Percentiles rank a stretch among this genome's conserved stretches.
Evolutionary conservation across 2,888 invertebrate genomes (phyloP).

Genomic region (Junonia oenone): DNA sequence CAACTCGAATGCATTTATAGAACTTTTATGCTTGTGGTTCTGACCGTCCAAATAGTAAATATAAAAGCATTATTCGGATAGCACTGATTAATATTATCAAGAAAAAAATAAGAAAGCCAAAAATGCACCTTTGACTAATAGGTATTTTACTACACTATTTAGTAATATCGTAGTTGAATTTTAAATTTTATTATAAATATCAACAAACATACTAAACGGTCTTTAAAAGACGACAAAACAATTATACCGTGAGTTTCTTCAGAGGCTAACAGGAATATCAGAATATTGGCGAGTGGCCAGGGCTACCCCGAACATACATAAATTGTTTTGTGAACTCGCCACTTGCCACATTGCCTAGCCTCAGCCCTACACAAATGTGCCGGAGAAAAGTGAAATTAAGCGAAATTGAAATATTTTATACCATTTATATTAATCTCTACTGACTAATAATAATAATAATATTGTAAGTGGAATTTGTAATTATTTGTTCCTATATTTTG

Average conservation of each 20-base stretch:
- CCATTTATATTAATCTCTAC: too few relatives aligned
- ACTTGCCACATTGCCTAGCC: slow-evolving; percentile 33
- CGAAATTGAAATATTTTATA: too few relatives aligned
- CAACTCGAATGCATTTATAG: too few relatives aligned
- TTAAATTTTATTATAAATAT: slow-evolving; percentile 32
- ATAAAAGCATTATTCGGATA: too few relatives aligned
- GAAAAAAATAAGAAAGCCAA: neutral
- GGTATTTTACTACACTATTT: too few relatives aligned
- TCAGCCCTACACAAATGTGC: slow-evolving; percentile 35
- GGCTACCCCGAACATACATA: slow-evolving; percentile 49
- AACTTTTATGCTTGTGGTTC: too few relatives aligned
- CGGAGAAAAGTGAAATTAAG: slow-evolving; percentile 50
- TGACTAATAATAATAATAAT: too few relatives aligned
- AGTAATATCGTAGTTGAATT: neutral
- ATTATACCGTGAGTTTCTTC: slow-evolving; percentile 56
- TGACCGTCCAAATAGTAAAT: too few relatives aligned
- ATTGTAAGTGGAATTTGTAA: too few relatives aligned
- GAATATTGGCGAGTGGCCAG: slow-evolving; percentile 55
- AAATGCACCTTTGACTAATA: neutral
- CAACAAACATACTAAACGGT: slow-evolving; percentile 59
- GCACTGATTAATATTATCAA: too few relatives aligned
- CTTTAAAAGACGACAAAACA: slow-evolving; percentile 54
- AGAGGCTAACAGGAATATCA: slow-evolving; percentile 59
- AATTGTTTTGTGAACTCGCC: slow-evolving; percentile 46
- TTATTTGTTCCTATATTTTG: too few relatives aligned